Evolutionary conservation across 2,797 vertebrate genomes (phyloP).

Genomic region (Pteronotus mesoamericanus): DNA sequence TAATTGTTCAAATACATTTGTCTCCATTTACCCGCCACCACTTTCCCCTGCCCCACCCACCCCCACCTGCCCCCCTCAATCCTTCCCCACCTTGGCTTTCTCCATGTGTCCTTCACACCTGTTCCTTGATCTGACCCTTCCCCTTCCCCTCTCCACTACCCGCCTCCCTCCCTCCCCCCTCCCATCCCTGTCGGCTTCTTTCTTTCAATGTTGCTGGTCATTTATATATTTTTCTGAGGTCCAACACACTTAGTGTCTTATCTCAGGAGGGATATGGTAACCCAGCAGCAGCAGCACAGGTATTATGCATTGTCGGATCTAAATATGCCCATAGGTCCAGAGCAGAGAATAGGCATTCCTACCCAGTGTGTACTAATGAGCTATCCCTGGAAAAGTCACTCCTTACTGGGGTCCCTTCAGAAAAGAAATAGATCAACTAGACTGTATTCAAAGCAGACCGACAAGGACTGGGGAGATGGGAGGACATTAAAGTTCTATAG

Average conservation of each 20-base stretch:
- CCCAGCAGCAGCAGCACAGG: fast-evolving
- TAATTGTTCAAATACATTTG: no score
- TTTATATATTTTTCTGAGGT: background rate
- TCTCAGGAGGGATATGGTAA: background rate
- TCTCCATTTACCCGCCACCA: no score
- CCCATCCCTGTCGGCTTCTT: no score
- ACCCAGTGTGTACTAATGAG: background rate
- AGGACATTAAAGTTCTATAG: background rate
- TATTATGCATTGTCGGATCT: background rate
- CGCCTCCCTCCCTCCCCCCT: no score
- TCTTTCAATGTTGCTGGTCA: no score
- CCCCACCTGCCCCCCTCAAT: no score
- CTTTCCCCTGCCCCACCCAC: no score
- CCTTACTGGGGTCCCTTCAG: background rate
- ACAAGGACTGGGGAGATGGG: background rate
- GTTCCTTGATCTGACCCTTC: no score
- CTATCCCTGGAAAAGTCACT: background rate
- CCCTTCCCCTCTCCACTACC: no score
- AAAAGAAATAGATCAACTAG: background rate
- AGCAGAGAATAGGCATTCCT: background rate
- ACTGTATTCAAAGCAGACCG: background rate
- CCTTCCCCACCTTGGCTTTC: no score
- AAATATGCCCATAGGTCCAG: background rate
- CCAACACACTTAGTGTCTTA: background rate
- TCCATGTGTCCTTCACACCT: no score